Percentiles rank a stretch among this genome's conserved stretches.
Conservation (phyloP, 2,888 invertebrate genomes). For the Argyra leucocephala region DNA sequence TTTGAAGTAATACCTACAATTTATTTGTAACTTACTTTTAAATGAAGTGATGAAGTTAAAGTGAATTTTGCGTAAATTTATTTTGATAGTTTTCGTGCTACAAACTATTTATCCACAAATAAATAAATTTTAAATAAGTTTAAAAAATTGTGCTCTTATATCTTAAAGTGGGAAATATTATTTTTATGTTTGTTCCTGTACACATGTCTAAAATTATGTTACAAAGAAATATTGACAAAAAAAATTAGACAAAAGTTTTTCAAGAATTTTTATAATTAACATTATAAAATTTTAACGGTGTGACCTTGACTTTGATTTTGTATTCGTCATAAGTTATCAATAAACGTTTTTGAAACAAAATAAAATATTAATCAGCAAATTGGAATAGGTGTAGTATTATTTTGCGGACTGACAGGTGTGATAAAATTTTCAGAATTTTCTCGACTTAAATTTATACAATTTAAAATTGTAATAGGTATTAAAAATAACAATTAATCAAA, state of each 20-base stretch:
- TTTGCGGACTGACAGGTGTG: not conserved
- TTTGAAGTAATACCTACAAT: not conserved
- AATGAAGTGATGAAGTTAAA: not conserved
- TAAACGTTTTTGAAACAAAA: not conserved
- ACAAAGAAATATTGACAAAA: no score
- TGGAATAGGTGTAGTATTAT: not conserved
- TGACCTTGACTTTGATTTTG: constrained; percentile 6
- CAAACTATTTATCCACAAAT: no score
- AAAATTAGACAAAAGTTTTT: not conserved
- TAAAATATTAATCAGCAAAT: not conserved
- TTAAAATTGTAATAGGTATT: no score
- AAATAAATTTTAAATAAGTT: no score
- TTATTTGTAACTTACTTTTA: not conserved
- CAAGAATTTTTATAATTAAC: not conserved
- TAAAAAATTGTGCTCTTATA: no score
- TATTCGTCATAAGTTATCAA: not conserved
- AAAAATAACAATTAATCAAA: no score
- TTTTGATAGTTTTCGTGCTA: no score
- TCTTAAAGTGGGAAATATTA: no score
- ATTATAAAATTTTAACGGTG: not conserved
- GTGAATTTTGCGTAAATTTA: not conserved
- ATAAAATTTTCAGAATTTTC: not conserved
- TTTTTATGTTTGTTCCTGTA: no score
- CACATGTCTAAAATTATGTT: no score
- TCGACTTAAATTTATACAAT: no score